Conservation (phyloP, 2,797 vertebrate species). For the Aphelocoma californica region DNA sequence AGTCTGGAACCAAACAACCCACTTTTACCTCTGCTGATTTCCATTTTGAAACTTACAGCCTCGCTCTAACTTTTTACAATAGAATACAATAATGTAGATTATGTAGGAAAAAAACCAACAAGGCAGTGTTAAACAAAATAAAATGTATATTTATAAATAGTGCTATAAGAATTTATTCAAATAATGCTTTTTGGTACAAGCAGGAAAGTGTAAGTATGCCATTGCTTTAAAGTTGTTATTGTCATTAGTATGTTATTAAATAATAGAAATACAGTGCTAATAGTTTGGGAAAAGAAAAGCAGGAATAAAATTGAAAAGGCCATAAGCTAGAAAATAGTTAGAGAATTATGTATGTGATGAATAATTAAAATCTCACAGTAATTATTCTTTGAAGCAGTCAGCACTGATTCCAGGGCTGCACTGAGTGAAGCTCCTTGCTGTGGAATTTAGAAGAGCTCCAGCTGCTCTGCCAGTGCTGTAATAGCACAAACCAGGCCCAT, state of each 20-base stretch:
- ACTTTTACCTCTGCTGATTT: background rate
- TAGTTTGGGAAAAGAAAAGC: background rate
- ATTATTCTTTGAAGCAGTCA: background rate
- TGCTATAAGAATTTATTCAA: background rate
- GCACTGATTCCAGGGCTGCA: background rate
- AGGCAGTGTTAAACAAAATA: background rate
- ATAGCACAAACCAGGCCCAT: background rate
- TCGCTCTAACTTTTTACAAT: accelerated
- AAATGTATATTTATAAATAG: background rate
- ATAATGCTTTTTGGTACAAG: background rate
- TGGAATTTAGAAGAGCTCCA: background rate
- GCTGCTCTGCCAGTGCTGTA: background rate
- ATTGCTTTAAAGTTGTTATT: background rate
- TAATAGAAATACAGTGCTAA: background rate
- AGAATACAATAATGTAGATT: background rate
- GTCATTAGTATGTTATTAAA: accelerated
- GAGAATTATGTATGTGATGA: background rate
- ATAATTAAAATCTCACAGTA: background rate
- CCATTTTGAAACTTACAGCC: background rate
- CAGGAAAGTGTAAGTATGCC: background rate
- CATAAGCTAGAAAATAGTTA: background rate
- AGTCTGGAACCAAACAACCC: background rate
- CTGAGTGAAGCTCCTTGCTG: background rate
- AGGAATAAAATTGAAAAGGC: background rate
- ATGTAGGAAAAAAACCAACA: accelerated